Evolutionary conservation across 2,888 invertebrate species (phyloP).

Genomic region (Lucinisca nassula): DNA sequence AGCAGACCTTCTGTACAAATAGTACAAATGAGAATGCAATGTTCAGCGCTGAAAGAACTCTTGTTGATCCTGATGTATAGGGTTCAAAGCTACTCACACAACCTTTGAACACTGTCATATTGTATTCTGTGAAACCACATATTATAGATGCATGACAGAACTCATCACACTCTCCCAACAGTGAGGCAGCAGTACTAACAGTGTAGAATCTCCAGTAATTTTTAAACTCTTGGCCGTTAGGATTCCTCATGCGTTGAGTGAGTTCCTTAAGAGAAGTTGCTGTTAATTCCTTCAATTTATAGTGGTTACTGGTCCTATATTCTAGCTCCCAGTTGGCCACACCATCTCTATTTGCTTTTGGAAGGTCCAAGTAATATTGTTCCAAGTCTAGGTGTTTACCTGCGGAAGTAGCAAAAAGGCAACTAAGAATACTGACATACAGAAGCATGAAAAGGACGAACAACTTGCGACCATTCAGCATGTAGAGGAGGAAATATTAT

Average conservation of each 20-base stretch:
- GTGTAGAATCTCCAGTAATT: conserved; percentile 64
- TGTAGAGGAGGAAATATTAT: too few relatives aligned
- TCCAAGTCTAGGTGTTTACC: conserved; percentile 94
- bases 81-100: conserved; percentile 6
- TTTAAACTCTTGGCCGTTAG: conserved; percentile 42
- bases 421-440: too few relatives aligned
- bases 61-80: background rate
- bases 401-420: too few relatives aligned
- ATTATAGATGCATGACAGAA: conserved; percentile 61
- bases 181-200: conserved; percentile 57
- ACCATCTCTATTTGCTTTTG: conserved; percentile 90
- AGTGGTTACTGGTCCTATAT: conserved; percentile 94
- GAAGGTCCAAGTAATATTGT: conserved; percentile 95
- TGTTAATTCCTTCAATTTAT: conserved; percentile 94
- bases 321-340: conserved; percentile 94
- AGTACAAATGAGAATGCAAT: too few relatives aligned
- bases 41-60: background rate
- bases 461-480: too few relatives aligned
- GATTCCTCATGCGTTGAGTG: conserved; percentile 50
- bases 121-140: conserved; percentile 61
- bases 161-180: conserved; percentile 52
- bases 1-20: too few relatives aligned
- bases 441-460: too few relatives aligned
- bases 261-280: conserved; percentile 93
- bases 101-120: conserved; percentile 32